Conservation (phyloP, 2,888 invertebrate genomes). For the Pollenia amentaria region DNA sequence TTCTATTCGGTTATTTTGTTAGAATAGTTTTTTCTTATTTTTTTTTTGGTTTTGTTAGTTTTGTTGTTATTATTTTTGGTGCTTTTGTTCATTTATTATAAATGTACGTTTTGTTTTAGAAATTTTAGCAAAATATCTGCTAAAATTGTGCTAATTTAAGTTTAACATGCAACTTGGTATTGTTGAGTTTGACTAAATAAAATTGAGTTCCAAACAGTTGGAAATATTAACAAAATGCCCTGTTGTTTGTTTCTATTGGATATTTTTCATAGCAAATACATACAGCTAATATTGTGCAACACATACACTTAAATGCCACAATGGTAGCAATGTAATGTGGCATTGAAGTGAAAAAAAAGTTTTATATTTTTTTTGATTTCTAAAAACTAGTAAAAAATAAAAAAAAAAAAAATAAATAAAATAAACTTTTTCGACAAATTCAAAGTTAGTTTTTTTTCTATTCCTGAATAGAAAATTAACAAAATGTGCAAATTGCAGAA, state of each 20-base stretch:
- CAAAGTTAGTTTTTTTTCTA: neutral
- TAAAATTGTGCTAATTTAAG: conserved; percentile 48
- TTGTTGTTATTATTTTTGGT: conserved; percentile 1
- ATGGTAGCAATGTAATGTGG: conserved; percentile 5
- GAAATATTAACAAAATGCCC: conserved; percentile 42
- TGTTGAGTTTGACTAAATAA: conserved; percentile 17
- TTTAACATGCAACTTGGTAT: conserved; percentile 50
- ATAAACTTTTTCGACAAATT: conserved; percentile 39
- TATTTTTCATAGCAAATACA: conserved; percentile 23
- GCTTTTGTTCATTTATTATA: conserved; percentile 48
- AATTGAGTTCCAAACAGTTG: conserved; percentile 9
- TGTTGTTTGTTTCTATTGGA: conserved; percentile 10
- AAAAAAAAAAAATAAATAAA: neutral
- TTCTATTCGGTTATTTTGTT: too few relatives aligned
- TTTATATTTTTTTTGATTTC: neutral
- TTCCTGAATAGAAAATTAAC: conserved; percentile 21
- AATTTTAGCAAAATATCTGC: conserved; percentile 23
- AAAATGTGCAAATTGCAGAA: conserved; percentile 39
- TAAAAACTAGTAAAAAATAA: conserved; percentile 11
- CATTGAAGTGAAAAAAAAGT: conserved; percentile 47
- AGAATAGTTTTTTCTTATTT: too few relatives aligned
- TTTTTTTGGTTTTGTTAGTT: conserved; percentile 7
- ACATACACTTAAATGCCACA: neutral
- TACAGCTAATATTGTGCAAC: conserved; percentile 4
- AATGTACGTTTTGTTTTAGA: conserved; percentile 15